Percentiles rank a stretch among this genome's conserved stretches.
Conservation (phyloP, 2,113 vertebrate species). For the Sisor rabdophorus region DNA sequence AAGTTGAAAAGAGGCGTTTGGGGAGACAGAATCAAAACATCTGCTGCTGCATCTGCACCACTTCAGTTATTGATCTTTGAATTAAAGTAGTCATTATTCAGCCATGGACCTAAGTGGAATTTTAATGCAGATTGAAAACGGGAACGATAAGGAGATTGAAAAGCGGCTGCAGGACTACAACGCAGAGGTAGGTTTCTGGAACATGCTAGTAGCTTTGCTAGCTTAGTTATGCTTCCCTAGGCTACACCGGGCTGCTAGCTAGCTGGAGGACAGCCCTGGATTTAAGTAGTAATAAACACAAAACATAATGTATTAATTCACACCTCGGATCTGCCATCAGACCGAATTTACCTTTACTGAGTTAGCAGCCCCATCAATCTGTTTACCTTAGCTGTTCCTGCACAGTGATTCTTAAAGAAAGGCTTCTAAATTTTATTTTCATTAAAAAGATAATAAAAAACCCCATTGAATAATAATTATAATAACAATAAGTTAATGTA, state of each 20-base stretch:
- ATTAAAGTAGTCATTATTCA: neutral
- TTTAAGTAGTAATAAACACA: neutral
- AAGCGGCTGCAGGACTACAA: conserved; percentile 62
- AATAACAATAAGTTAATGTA: neutral
- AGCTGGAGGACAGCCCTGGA: neutral
- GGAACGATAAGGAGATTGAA: conserved; percentile 56
- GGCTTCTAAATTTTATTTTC: neutral
- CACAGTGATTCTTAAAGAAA: neutral
- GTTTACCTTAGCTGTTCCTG: neutral
- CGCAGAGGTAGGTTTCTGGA: conserved; percentile 60
- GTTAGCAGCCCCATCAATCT: neutral
- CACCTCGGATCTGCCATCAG: too few species aligned
- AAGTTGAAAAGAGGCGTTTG: conserved; percentile 39
- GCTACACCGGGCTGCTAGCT: neutral
- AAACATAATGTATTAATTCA: neutral
- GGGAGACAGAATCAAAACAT: neutral
- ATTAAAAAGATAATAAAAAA: too few species aligned
- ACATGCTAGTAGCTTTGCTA: conserved; percentile 15
- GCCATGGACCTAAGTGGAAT: conserved; percentile 65
- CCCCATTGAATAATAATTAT: neutral
- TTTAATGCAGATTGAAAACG: conserved; percentile 60
- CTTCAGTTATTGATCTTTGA: neutral
- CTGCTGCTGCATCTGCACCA: neutral
- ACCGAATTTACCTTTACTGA: neutral
- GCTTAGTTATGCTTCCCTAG: neutral